phyloP scores from a whole-genome alignment of 1,140 invertebrate species.

The Polypedilum vanderplanki region DNA sequence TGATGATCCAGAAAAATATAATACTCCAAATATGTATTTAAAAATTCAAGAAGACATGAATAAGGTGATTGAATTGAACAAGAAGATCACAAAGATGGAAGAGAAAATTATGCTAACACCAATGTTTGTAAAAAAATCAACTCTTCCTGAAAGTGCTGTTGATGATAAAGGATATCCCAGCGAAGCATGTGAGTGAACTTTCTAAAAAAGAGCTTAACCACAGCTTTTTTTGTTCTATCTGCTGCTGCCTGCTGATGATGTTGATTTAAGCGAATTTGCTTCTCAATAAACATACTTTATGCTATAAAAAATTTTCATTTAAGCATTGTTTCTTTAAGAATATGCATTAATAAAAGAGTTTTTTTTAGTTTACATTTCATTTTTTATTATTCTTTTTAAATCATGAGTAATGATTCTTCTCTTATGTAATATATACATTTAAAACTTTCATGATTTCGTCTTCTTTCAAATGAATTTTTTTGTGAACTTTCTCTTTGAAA shows the following conservation, averaged over 20 bases:
- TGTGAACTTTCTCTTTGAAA: not conserved
- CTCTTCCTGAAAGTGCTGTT: not conserved
- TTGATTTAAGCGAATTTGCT: too few relatives aligned
- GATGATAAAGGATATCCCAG: slow-evolving; percentile 25
- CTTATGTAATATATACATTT: slow-evolving; percentile 4
- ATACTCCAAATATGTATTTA: slow-evolving; percentile 77
- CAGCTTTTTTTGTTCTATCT: not conserved
- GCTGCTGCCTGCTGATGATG: not conserved
- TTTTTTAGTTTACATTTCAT: slow-evolving; percentile 14
- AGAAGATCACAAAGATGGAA: slow-evolving; percentile 84
- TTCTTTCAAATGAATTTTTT: not conserved
- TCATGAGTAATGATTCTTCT: not conserved
- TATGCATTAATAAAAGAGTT: not conserved
- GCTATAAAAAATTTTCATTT: not conserved
- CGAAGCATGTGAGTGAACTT: not conserved
- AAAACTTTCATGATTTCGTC: not conserved
- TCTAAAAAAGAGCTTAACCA: not conserved
- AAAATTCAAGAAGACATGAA: slow-evolving; percentile 83
- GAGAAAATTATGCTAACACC: slow-evolving; percentile 89
- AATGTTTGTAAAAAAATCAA: slow-evolving; percentile 46
- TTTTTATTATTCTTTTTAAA: slow-evolving; percentile 1
- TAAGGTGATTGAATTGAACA: slow-evolving; percentile 76
- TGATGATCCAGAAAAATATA: slow-evolving; percentile 93
- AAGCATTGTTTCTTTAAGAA: not conserved
- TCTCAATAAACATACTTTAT: not conserved